A percentile compares a stretch with the other conserved stretches of the same genome.
These are phyloP conservation scores for Megaustenia siamemsis DNA, from an alignment of 2,888 invertebrate species.

Conservation along the genomic window DNA sequence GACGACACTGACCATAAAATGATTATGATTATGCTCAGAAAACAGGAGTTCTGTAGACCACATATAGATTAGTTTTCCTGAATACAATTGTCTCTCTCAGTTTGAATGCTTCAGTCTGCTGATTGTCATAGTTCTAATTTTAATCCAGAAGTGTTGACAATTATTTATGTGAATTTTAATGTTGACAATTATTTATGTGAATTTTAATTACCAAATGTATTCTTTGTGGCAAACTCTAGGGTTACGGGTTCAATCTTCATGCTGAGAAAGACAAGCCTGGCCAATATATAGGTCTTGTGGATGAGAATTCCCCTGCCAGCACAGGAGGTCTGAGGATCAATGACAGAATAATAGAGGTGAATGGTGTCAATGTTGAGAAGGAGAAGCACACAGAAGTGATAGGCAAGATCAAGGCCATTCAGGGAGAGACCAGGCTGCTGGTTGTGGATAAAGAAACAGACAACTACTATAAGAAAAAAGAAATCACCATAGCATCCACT, in stretches of 20 bases:
- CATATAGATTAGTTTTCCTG: no score
- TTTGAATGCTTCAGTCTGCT: no score
- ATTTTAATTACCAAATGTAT: neutral
- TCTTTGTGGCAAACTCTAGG: slow-evolving; percentile 82
- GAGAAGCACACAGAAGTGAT: slow-evolving; percentile 93
- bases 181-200: neutral
- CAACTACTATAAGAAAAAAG: slow-evolving; percentile 85
- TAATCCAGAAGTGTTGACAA: no score
- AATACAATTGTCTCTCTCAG: no score
- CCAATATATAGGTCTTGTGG: slow-evolving; percentile 97
- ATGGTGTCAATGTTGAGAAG: slow-evolving; percentile 92
- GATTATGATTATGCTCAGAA: no score
- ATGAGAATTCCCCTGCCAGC: slow-evolving; percentile 82
- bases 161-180: no score
- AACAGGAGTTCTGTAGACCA: no score
- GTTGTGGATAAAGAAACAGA: slow-evolving; percentile 89
- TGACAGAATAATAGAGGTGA: slow-evolving; percentile 89
- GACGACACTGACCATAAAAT: no score
- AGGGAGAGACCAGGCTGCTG: slow-evolving; percentile 91
- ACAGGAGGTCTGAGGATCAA: slow-evolving; percentile 88
- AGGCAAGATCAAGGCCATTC: slow-evolving; percentile 91
- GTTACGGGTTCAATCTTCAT: slow-evolving; percentile 98
- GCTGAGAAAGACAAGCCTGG: slow-evolving; percentile 96
- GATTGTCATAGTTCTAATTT: no score
- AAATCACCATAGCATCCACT: slow-evolving; percentile 71